Conservation (phyloP, 2,797 vertebrate genomes). For the Anomalospiza imberbis region DNA sequence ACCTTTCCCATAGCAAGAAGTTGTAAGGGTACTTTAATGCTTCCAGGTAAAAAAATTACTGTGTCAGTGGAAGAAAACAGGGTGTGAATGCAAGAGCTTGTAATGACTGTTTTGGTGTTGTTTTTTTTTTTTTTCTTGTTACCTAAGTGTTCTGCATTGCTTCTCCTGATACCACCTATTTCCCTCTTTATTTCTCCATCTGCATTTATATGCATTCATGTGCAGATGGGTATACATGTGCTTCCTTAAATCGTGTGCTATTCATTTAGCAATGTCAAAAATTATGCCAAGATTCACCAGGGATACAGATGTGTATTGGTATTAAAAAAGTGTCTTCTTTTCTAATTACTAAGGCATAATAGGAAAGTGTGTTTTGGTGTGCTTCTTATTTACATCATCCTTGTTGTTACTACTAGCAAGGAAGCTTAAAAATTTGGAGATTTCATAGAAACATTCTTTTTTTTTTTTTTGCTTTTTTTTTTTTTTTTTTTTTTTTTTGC, state of each 20-base stretch:
- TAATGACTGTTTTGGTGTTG: background rate
- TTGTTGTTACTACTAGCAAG: background rate
- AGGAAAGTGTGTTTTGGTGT: background rate
- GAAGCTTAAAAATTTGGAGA: background rate
- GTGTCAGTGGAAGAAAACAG: background rate
- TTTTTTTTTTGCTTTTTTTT: background rate
- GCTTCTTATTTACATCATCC: background rate
- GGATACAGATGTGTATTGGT: background rate
- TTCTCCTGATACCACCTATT: background rate
- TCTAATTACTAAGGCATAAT: background rate
- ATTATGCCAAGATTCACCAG: background rate
- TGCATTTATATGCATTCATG: background rate
- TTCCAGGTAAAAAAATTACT: background rate
- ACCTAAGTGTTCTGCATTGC: background rate
- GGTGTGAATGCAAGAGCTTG: background rate
- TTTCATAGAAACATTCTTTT: background rate
- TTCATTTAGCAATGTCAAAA: background rate
- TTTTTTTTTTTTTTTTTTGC: background rate
- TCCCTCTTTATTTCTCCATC: background rate
- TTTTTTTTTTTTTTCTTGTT: background rate
- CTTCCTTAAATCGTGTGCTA: background rate
- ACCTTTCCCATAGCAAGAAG: background rate
- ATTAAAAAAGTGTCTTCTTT: background rate
- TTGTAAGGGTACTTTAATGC: background rate
- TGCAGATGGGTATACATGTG: background rate